Base-by-base conservation (phyloP, 2,888 invertebrate species). In the Leucania comma region DNA sequence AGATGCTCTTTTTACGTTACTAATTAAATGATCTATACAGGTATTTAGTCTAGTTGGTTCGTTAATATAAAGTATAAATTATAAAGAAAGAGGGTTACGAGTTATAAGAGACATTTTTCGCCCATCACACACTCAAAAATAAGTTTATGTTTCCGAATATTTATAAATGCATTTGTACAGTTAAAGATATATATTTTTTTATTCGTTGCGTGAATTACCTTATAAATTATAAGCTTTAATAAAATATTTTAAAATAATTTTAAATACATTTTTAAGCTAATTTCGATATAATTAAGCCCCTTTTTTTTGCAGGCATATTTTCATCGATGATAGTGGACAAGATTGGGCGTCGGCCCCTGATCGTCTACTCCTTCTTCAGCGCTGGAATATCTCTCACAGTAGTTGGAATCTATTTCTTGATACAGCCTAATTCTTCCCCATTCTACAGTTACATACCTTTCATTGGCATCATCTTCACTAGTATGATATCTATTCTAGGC, bases 281-380 rank as follows among this genome's bases (percentile, higher is more conserved):
- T 14, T 26, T 20, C 14, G 26, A 32, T 26, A 67, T 4, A 0
- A 42, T 5, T 42, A 17, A 17, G 24, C 3, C 2, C 0, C 14
- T 12, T 24, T 38, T 32, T 1, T 60, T 92, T 91, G 24, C 90
- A 95, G 94, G 93, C 81, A 80, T 95, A 67, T 84, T 91, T 81
- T 90, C 94, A 35, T 92, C 93, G 22, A 59, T 87, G 3, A 75
- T 94, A 24, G 92, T 91, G 24, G 94, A 94, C 78, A 88, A 87
- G 59, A 75, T 92, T 10, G 96, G 96, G 5, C 92, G 96, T 9
- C 93, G 95, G 4, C 94, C 96, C 0, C 84, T 97, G 1, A 88
- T 96, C 1, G 65, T 96, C 3, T 91, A 90, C 42, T 94, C 96
- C 0, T 91, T 91, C 67, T 65, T 94, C 1, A 92, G 94, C 4